These are phyloP conservation scores for Beroe ovata DNA, from an alignment of 37 sponge, comb jelly and placozoan genomes.

Conservation along the genomic window DNA sequence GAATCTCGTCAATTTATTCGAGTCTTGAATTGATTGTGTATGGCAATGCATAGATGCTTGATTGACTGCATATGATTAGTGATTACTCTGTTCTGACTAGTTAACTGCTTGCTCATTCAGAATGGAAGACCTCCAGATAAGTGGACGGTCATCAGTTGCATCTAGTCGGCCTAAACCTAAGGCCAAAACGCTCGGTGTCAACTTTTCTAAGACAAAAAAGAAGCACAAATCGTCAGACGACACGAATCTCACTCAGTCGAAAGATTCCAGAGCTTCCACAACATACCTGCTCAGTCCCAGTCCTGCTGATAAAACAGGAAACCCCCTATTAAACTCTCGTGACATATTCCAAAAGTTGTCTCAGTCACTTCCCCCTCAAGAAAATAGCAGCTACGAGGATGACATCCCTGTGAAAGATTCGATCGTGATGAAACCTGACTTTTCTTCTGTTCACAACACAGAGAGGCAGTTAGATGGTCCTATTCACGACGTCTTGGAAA, in stretches of 20 bases:
- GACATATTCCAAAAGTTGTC: conserved; percentile 40
- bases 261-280: conserved; percentile 61
- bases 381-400: conserved; percentile 11
- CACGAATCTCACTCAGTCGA: background rate
- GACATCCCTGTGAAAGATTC: conserved; percentile 57
- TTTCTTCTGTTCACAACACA: background rate
- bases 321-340: background rate
- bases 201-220: conserved; percentile 19
- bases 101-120: background rate
- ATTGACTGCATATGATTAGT: no score
- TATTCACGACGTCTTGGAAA: background rate
- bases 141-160: conserved; percentile 50
- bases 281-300: conserved; percentile 53
- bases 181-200: conserved; percentile 40
- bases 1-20: no score
- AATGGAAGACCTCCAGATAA: conserved; percentile 47
- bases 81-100: no score
- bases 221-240: background rate
- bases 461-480: background rate
- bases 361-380: conserved; percentile 8
- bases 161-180: conserved; percentile 31
- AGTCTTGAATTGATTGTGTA: no score
- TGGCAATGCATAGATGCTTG: no score
- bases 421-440: conserved; percentile 54
- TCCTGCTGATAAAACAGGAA: conserved; percentile 22